Percentiles rank a stretch among this genome's conserved stretches.
These are phyloP conservation scores for Epizoanthus scotinus DNA, from an alignment of 92 coral and sea anemone genomes.

Conservation along the genomic window DNA sequence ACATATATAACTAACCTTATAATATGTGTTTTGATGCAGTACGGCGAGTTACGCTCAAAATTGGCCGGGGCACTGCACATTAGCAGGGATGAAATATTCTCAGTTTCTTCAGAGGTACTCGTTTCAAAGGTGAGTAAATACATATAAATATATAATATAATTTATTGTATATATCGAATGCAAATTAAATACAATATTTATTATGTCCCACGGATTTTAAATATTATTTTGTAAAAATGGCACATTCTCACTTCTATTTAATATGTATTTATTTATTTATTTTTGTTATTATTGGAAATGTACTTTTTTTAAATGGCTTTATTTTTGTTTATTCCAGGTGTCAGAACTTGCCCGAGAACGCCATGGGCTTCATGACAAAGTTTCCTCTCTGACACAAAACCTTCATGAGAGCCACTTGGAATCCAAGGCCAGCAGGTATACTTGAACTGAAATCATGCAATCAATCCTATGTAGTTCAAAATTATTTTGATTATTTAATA, in stretches of 20 bases:
- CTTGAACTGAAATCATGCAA: neutral
- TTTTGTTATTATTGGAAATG: too few relatives aligned
- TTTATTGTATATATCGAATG: too few relatives aligned
- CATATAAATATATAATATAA: neutral
- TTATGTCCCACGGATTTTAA: too few relatives aligned
- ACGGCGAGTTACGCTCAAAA: constrained; percentile 73
- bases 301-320: too few relatives aligned
- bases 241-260: too few relatives aligned
- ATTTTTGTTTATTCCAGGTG: constrained; percentile 48
- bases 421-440: constrained; percentile 99
- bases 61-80: constrained; percentile 71
- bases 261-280: too few relatives aligned
- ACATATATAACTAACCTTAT: too few relatives aligned
- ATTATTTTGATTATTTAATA: too few relatives aligned
- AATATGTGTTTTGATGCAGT: constrained; percentile 53
- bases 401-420: constrained; percentile 94
- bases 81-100: constrained; percentile 58
- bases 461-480: too few relatives aligned
- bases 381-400: constrained; percentile 76
- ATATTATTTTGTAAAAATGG: too few relatives aligned
- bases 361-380: constrained; percentile 66
- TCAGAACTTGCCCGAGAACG: constrained; percentile 82
- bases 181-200: too few relatives aligned
- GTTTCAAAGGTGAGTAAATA: constrained; percentile 67
- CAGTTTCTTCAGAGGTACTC: constrained; percentile 68